Base-by-base conservation (phyloP, 2,113 vertebrate species). In the Oreochromis aureus region DNA sequence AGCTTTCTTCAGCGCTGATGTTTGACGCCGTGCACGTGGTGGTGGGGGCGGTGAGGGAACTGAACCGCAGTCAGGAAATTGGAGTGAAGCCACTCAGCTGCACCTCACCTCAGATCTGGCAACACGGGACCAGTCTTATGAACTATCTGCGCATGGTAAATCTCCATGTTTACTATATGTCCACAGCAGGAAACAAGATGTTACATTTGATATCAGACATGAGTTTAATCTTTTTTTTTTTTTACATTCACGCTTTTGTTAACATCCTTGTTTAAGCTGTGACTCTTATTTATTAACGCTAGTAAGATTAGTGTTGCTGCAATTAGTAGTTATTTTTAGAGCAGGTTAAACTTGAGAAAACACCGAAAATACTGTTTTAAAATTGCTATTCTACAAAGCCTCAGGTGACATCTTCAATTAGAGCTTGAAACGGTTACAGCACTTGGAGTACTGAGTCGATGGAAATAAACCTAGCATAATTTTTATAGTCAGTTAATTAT, bases 41-140 rank as follows among this genome's bases (percentile, higher is more conserved):
- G 90, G 98, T 98, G 82, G 98, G 97, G 0, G 98, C 98, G 0
- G 98, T 98, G 39, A 96, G 97, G 89, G 98, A 98, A 93, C 95
- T 99, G 92, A 99, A 98, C 93, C 97, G 98, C 71, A 98, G 98
- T 96, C 98, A 99, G 95, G 98, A 98, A 95, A 98, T 99, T 1
- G 98, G 98, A 1, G 97, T 98, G 83, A 97, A 98, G 84, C 98
- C 98, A 0, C 94, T 99, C 89, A 98, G 97, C 94, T 99, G 98
- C 88, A 96, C 97, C 2, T 98, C 98, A 0, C 97, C 98, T 55
- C 97, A 98, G 92, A 98, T 98, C 94, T 99, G 98, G 98, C 98
- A 98, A 82, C 98, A 98, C 0, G 98, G 98, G 58, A 98, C 98
- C 94, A 98, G 98, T 81, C 92, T 95, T 18, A 96, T 96, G 95